Evolutionary conservation across 2,888 invertebrate species (phyloP), one percentile per base, ranked within the genome.

Genomic region (Pollenia griseotomentosa): DNA sequence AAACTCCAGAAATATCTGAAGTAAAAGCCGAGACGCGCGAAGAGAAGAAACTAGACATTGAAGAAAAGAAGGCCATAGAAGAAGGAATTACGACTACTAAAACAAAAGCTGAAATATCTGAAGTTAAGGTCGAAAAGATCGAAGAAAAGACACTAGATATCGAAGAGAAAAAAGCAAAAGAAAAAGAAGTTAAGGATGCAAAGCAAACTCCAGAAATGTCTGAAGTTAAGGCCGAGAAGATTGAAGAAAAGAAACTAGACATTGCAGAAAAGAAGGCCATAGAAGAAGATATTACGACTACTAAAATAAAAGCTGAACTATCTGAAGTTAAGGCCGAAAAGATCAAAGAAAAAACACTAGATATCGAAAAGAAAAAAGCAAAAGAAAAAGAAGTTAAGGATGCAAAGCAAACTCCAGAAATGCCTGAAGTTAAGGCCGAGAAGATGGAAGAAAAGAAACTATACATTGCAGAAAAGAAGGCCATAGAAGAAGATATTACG

Each of bases 1-100:
- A 68, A 11, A 85, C 89, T 33, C 23, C 19, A 14, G 68, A 79
- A 42, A 40, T 75, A 33, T 81, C 86, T 1, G 79, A 85, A 55
- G 23, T 82, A 0, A 75, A 68, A 5, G 51, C 65, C 0, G 79
- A 84, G 16, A 88, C 48, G 6, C 57, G 83, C 4, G 78, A 88
- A 14, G 87, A 87, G 42, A 66, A 85, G 42, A 14, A 77, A 19
- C 0, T 81, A 5, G 71, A 12, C 16, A 66, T 84, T 0, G 71
- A 88, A 33, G 82, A 11, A 7, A 75, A 71, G 77, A 75, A 77
- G 48, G 11, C 44, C 2, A 14, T 55, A 23, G 44, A 71, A 48
- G 2, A 44, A 42, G 63, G 71, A 7, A 7, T 80, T n/a, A 51
- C 44, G 9, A 0, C 51, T 5, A 2, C n/a, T 8, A 57, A 23